Conservation (phyloP, 2,113 vertebrate genomes). For the Marcusenius ussheri region DNA sequence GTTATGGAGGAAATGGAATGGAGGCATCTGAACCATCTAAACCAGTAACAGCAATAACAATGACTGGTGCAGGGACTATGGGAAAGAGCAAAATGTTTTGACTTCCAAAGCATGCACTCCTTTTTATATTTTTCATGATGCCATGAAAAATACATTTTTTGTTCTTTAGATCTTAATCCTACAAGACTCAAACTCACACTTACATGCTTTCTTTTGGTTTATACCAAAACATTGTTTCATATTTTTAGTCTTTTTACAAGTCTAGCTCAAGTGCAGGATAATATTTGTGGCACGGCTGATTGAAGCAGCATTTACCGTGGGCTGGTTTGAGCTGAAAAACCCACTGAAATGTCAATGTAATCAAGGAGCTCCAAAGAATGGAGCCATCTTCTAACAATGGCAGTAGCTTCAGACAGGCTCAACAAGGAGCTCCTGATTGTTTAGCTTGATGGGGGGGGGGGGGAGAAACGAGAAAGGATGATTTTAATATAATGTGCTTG, state of each 20-base stretch:
- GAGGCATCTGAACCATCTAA: not conserved
- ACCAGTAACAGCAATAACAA: not conserved
- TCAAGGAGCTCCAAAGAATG: not conserved
- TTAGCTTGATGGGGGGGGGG: not conserved
- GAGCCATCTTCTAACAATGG: not conserved
- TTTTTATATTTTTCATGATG: not conserved
- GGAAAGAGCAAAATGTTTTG: not conserved
- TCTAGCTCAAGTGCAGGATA: not conserved
- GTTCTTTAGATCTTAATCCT: not conserved
- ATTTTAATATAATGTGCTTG: not conserved
- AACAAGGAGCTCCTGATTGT: not conserved
- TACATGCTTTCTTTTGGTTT: not conserved
- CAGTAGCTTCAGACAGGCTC: not conserved
- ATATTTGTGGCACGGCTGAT: not conserved
- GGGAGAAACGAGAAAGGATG: not conserved
- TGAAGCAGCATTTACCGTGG: not conserved
- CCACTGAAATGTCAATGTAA: not conserved
- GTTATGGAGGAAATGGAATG: not conserved
- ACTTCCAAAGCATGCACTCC: not conserved
- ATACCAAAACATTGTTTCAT: not conserved
- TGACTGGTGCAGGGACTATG: not conserved
- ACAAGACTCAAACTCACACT: not conserved
- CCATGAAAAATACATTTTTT: not conserved
- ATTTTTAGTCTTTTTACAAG: not conserved
- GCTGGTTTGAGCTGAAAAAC: not conserved